Conservation (phyloP, 1,140 invertebrate species). For the Pissodes strobi region DNA sequence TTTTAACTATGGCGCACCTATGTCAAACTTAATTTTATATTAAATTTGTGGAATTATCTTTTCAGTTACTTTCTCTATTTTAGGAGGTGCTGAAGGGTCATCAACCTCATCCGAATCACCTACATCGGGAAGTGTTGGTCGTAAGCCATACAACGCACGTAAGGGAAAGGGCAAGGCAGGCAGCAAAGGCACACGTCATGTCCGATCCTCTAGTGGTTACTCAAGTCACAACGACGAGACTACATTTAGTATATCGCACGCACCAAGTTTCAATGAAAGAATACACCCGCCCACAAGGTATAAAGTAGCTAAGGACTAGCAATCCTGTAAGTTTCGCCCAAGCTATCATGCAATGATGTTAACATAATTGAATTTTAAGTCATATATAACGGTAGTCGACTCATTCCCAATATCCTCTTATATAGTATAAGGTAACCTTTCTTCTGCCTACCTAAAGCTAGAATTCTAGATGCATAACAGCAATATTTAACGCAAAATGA, state of each 20-base stretch:
- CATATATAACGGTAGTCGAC: no score
- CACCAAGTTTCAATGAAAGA: slow-evolving; percentile 73
- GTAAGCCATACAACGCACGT: slow-evolving; percentile 68
- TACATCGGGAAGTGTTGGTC: slow-evolving; percentile 61
- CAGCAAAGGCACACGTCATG: slow-evolving; percentile 62
- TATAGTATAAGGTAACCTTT: no score
- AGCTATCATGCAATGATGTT: not conserved
- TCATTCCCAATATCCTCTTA: no score
- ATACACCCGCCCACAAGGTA: slow-evolving; percentile 69
- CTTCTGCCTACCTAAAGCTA: no score
- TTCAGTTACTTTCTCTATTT: not conserved
- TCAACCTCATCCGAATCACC: slow-evolving; percentile 73
- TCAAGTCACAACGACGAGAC: slow-evolving; percentile 80
- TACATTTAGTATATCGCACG: slow-evolving; percentile 78
- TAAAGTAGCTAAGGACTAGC: no score
- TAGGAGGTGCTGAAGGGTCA: slow-evolving; percentile 66
- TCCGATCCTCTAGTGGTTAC: slow-evolving; percentile 74
- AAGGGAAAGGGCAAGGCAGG: slow-evolving; percentile 66
- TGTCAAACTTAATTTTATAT: no score
- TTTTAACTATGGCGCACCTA: no score
- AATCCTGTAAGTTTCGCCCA: not conserved
- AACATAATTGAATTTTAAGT: no score
- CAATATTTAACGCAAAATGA: no score
- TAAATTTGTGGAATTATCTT: no score
- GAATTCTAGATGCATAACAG: no score